Evolutionary conservation across 1,140 invertebrate species (phyloP), one percentile per base, ranked within the genome.

Genomic region (Ceratitis capitata): DNA sequence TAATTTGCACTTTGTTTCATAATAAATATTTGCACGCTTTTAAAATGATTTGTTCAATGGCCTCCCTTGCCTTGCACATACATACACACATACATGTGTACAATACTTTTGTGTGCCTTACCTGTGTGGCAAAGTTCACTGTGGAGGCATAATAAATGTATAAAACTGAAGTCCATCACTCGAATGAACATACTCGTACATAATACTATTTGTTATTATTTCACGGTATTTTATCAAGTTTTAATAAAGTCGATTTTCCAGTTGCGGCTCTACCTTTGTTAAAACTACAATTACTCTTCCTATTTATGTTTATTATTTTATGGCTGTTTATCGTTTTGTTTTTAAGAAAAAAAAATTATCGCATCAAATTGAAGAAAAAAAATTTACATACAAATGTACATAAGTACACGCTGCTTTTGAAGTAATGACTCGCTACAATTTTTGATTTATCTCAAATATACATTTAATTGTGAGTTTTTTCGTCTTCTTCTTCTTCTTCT

Each of bases 1-100:
- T 32, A 32, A 39, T 69, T 69, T 39, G 32, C 32, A 16, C 61
- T 35, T 64, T 64, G 61, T 35, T 64, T 35, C 29, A 35, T 32
- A 35, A 39, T 69, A 69, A 69, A 69, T 69, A 69, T 69, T 69
- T 69, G 26, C 32, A 29, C 61, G 61, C 14, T 35, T 69, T 69
- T 69, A 35, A 23, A 69, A 35, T 35, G 29, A 39, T 39, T 69
- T 16, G 58, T 32, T 9, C 58, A 3, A 19, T 16, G 26, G 2
- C 23, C 58, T 10, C 9, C 4, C 58, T 0, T 61, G 7, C 12
- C 9, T 2, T 23, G n/a, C 26, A 2, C 14, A 14, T 32, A 29
- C 0, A 3, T 32, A 56, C 5, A 23, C 6, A 56, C n/a, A n/a
- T 53, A 53, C 4, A 53, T 12, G 56, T 6, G 12, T n/a, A n/a